A percentile compares a stretch with the other conserved stretches of the same genome.
These are phyloP conservation scores for Loxodonta africana DNA, from an alignment of 2,113 vertebrate species.

Conservation along the genomic window DNA sequence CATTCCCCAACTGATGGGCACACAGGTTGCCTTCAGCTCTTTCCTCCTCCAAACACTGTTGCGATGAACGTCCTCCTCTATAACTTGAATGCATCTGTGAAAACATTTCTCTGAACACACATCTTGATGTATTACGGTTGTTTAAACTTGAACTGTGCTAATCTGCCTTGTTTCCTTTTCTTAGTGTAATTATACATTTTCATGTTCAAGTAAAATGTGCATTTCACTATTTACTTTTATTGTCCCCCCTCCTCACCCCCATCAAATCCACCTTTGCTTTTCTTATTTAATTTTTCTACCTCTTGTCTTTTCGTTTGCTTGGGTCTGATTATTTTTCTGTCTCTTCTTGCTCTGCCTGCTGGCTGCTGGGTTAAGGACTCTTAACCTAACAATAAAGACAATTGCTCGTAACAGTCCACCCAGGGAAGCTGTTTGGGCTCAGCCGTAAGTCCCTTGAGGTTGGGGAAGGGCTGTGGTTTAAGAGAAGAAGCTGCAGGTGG, in stretches of 20 bases:
- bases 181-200: neutral
- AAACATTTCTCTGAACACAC: neutral
- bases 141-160: neutral
- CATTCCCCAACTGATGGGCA: neutral
- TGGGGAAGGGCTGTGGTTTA: neutral
- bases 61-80: neutral
- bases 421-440: constrained; percentile 91
- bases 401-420: constrained; percentile 94
- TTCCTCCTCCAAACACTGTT: neutral
- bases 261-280: neutral
- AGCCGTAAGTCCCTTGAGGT: constrained; percentile 81
- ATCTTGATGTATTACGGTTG: neutral
- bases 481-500: constrained; percentile 60
- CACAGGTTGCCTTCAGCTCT: neutral
- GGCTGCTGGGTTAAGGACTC: constrained; percentile 90
- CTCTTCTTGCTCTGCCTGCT: constrained; percentile 90
- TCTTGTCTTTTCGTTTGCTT: constrained; percentile 84
- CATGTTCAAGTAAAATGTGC: neutral
- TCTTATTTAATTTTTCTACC: constrained; percentile 80
- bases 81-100: neutral
- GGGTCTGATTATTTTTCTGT: constrained; percentile 86
- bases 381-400: constrained; percentile 95
- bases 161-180: neutral
- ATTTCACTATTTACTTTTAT: neutral
- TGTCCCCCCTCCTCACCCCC: neutral